Evolutionary conservation across 2,113 vertebrate species (phyloP).

Genomic region (Asarcornis scutulata): DNA sequence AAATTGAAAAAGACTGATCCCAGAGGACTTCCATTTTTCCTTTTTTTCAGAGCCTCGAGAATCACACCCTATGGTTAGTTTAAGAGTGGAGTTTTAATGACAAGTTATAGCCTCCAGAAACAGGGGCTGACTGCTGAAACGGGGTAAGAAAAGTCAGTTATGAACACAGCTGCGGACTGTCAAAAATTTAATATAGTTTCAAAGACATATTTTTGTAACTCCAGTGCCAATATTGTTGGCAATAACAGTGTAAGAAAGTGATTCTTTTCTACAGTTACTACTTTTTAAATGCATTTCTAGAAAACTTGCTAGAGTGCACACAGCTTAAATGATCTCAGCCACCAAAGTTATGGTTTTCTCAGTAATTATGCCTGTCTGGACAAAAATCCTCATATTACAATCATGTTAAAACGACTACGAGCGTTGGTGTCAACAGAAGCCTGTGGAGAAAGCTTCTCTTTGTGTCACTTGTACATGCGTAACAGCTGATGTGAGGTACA

Average conservation of each 20-base stretch:
- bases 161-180: not conserved
- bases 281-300: not conserved
- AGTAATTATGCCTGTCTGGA: not conserved
- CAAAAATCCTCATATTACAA: not conserved
- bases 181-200: not conserved
- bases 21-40: not conserved
- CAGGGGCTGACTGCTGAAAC: not conserved
- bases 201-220: not conserved
- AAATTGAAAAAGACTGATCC: not conserved
- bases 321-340: not conserved
- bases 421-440: slow-evolving; percentile 35
- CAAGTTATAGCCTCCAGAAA: not conserved
- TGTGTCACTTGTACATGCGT: slow-evolving; percentile 39
- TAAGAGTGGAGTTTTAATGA: not conserved
- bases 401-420: not conserved
- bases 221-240: not conserved
- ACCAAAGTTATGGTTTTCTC: not conserved
- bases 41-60: not conserved
- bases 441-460: slow-evolving; percentile 13
- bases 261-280: not conserved
- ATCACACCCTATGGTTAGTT: not conserved
- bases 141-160: not conserved
- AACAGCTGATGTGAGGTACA: slow-evolving; percentile 48
- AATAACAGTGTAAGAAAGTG: not conserved
- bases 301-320: not conserved